These are phyloP conservation scores for Chlorops oryzae DNA, from an alignment of 1,140 invertebrate species.

Conservation along the genomic window DNA sequence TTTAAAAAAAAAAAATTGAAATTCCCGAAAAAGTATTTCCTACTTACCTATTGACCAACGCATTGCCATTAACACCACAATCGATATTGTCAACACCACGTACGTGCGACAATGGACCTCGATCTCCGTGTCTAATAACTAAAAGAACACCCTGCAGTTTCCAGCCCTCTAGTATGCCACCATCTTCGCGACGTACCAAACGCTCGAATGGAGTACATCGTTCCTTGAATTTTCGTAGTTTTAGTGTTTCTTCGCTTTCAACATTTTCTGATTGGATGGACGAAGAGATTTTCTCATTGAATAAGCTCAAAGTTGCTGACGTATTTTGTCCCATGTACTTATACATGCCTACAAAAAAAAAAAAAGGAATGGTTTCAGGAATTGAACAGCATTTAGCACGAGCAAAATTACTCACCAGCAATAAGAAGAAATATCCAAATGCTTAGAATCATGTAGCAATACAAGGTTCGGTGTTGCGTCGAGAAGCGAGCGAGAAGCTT, in stretches of 20 bases:
- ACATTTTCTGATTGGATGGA: too few relatives aligned
- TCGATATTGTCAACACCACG: conserved; percentile 67
- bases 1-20: not conserved
- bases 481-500: conserved; percentile 64
- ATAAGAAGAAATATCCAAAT: conserved; percentile 72
- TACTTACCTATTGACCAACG: conserved; percentile 48
- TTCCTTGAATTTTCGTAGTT: conserved; percentile 22
- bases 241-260: conserved; percentile 1
- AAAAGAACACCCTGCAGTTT: conserved; percentile 71
- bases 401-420: conserved; percentile 52
- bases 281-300: conserved; percentile 19
- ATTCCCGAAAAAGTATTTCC: not conserved
- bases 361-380: not conserved
- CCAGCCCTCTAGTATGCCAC: conserved; percentile 56
- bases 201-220: conserved; percentile 62
- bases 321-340: conserved; percentile 58
- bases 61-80: conserved; percentile 58
- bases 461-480: conserved; percentile 66
- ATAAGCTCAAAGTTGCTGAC: conserved; percentile 22
- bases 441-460: conserved; percentile 70
- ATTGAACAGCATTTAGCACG: not conserved
- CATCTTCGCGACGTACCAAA: conserved; percentile 62
- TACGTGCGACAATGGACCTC: conserved; percentile 75
- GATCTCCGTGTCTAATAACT: conserved; percentile 79
- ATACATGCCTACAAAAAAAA: conserved; percentile 57